Evolutionary conservation across 2,888 invertebrate species (phyloP).

Genomic region (Brachyptera risi): DNA sequence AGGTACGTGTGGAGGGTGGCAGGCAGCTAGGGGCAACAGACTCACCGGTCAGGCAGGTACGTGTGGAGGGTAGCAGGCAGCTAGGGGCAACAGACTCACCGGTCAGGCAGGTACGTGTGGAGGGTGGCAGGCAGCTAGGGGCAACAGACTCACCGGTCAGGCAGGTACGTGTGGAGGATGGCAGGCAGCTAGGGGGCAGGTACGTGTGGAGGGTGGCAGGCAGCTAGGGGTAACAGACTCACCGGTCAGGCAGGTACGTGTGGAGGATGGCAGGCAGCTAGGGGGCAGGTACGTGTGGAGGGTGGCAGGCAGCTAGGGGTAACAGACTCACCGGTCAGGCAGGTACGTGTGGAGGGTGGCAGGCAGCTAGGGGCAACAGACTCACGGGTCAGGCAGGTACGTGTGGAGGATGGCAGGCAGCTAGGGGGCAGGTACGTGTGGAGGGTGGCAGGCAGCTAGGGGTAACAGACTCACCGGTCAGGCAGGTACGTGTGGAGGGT

Average conservation of each 20-base stretch:
- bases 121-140: no score
- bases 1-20: constrained; percentile 89
- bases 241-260: constrained; percentile 73
- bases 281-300: constrained; percentile 89
- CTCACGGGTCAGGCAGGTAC: constrained; percentile 65
- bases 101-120: constrained; percentile 82
- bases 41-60: constrained; percentile 65
- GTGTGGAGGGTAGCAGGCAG: constrained; percentile 90
- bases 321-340: constrained; percentile 54
- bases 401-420: constrained; percentile 83
- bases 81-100: no score
- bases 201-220: constrained; percentile 91
- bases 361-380: no score
- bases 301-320: no score
- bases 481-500: constrained; percentile 88
- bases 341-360: constrained; percentile 89
- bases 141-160: constrained; percentile 51
- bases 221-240: no score
- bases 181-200: constrained; percentile 80
- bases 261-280: constrained; percentile 81
- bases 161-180: constrained; percentile 84
- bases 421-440: constrained; percentile 92
- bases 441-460: no score
- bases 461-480: constrained; percentile 46
- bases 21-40: no score